These are phyloP conservation scores for Stenchaetothrips biformis DNA, from an alignment of 2,888 invertebrate genomes.

Conservation along the genomic window DNA sequence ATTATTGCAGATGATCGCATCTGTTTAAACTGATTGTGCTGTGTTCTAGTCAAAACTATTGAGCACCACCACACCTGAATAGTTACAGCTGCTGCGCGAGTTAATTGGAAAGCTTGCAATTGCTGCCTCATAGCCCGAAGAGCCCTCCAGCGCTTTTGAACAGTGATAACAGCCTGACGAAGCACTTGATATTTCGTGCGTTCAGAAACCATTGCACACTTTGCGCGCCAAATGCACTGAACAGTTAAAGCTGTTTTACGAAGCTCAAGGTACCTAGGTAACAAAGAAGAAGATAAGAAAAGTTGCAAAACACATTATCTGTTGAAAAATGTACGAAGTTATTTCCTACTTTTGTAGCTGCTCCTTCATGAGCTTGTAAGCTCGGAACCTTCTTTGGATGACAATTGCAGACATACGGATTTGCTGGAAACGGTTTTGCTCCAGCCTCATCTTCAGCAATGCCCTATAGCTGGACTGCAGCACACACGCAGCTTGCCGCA, in stretches of 20 bases:
- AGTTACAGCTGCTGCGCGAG: not conserved
- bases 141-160: not conserved
- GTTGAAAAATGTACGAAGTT: no score
- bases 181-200: not conserved
- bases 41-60: not conserved
- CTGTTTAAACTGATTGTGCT: not conserved
- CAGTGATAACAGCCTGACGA: not conserved
- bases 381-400: slow-evolving; percentile 41
- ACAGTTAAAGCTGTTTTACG: not conserved
- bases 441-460: slow-evolving; percentile 29
- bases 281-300: no score
- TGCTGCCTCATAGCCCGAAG: not conserved
- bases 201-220: not conserved
- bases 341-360: not conserved
- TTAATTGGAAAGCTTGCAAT: not conserved
- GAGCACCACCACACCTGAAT: not conserved
- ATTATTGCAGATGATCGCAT: not conserved
- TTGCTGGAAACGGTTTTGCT: slow-evolving; percentile 29
- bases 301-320: no score
- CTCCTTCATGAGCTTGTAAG: not conserved
- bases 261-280: no score
- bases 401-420: slow-evolving; percentile 37
- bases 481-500: slow-evolving; percentile 39
- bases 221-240: not conserved
- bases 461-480: slow-evolving; percentile 34